Percentiles rank a stretch among this genome's conserved stretches.
These are phyloP conservation scores for Amphiprion percula DNA, from an alignment of 2,113 vertebrate genomes.

Conservation along the genomic window DNA sequence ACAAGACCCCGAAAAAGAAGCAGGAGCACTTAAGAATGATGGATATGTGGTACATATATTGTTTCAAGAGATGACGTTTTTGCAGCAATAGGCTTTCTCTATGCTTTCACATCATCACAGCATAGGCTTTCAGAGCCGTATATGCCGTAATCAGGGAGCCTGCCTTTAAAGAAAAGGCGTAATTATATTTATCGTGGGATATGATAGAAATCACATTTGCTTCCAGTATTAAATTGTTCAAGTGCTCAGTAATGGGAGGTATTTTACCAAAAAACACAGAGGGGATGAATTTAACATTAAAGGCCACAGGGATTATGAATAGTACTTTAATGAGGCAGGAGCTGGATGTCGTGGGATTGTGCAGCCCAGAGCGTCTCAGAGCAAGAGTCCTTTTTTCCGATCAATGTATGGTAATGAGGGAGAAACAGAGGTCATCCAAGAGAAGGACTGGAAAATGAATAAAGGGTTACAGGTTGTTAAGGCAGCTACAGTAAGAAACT, in stretches of 20 bases:
- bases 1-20: background rate
- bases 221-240: slow-evolving; percentile 17
- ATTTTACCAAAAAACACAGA: slow-evolving; percentile 52
- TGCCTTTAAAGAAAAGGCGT: background rate
- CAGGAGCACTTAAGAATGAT: background rate
- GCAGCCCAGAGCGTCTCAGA: slow-evolving; percentile 53
- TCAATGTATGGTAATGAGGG: slow-evolving; percentile 77
- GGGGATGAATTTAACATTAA: slow-evolving; percentile 36
- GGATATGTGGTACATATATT: background rate
- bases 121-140: background rate
- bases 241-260: slow-evolving; percentile 28
- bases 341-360: slow-evolving; percentile 59
- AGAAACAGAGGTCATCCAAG: slow-evolving; percentile 55
- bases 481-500: slow-evolving; percentile 31
- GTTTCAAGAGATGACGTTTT: background rate
- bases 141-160: background rate
- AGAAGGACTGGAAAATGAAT: slow-evolving; percentile 55
- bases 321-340: slow-evolving; percentile 69
- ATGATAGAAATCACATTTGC: slow-evolving; percentile 25
- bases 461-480: slow-evolving; percentile 45
- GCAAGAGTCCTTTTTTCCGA: slow-evolving; percentile 68
- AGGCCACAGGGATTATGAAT: slow-evolving; percentile 62
- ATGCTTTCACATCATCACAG: background rate
- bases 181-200: background rate
- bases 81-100: background rate